Evolutionary conservation across 2,888 invertebrate genomes (phyloP).

Genomic region (Stratiomys singularior): DNA sequence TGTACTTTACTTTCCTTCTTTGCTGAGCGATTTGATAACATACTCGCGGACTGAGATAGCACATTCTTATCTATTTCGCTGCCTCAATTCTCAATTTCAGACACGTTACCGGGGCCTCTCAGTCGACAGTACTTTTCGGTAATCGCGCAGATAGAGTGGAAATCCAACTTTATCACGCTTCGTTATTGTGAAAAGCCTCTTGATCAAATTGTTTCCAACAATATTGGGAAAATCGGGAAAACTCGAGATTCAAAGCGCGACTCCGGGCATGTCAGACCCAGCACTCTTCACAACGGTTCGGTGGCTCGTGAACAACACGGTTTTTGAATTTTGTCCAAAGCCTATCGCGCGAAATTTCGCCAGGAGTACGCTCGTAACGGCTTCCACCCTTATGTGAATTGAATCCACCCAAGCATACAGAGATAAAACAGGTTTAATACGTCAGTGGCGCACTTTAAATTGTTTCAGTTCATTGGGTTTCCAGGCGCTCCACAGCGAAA

Average conservation of each 20-base stretch:
- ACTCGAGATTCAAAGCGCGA: not conserved
- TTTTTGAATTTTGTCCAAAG: constrained; percentile 6
- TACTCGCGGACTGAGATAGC: constrained; percentile 35
- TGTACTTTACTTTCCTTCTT: constrained; percentile 45
- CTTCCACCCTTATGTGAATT: constrained; percentile 31
- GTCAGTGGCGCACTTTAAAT: constrained; percentile 49
- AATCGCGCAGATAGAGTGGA: constrained; percentile 37
- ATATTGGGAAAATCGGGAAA: constrained; percentile 1
- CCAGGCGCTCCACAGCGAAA: constrained; percentile 20
- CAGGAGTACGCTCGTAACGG: not conserved
- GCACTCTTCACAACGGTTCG: not conserved
- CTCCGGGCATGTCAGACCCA: not conserved
- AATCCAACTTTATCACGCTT: not conserved
- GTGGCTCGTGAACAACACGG: not conserved
- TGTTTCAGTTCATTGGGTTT: constrained; percentile 53
- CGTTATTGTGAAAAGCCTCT: not conserved
- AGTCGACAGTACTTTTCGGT: constrained; percentile 37
- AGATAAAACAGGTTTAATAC: constrained; percentile 53
- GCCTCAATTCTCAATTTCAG: constrained; percentile 21
- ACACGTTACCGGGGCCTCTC: constrained; percentile 18
- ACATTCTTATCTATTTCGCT: constrained; percentile 38
- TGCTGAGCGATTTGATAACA: constrained; percentile 37
- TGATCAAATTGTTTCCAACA: not conserved
- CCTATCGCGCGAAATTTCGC: constrained; percentile 5
- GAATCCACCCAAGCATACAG: constrained; percentile 53